phyloP scores from a whole-genome alignment of 2,888 invertebrate genomes.

The Mayetiola destructor region DNA sequence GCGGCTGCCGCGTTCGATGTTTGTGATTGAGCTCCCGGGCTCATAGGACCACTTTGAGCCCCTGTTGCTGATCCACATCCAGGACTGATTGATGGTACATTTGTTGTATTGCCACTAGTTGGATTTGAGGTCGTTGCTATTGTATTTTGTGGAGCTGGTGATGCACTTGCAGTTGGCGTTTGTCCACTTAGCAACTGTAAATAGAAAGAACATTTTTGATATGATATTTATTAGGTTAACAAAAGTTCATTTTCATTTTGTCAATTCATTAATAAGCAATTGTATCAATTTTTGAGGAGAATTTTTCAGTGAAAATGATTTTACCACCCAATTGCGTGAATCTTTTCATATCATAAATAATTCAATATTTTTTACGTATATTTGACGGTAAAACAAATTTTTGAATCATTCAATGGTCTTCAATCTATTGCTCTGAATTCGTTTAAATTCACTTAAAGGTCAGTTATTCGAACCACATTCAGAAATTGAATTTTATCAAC shows the following conservation, averaged over 20 bases:
- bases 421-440: too few species aligned
- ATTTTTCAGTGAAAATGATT: too few species aligned
- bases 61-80: conserved; percentile 36
- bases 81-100: conserved; percentile 53
- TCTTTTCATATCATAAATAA: too few species aligned
- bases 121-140: conserved; percentile 66
- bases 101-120: not conserved
- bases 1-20: conserved; percentile 29
- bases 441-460: too few species aligned
- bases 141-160: conserved; percentile 50
- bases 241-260: not conserved
- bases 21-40: conserved; percentile 34
- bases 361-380: too few species aligned
- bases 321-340: too few species aligned
- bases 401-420: too few species aligned
- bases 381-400: too few species aligned
- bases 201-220: conserved; percentile 12
- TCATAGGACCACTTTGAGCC: conserved; percentile 27
- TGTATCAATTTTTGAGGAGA: too few species aligned
- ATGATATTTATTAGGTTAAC: not conserved
- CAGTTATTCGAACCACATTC: too few species aligned
- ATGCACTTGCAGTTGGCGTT: conserved; percentile 56
- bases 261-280: not conserved
- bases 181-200: conserved; percentile 23
- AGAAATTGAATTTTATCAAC: too few species aligned